Percentiles rank a stretch among this genome's conserved stretches.
Conservation (phyloP, 1,140 invertebrate genomes). For the Cydia fagiglandana region DNA sequence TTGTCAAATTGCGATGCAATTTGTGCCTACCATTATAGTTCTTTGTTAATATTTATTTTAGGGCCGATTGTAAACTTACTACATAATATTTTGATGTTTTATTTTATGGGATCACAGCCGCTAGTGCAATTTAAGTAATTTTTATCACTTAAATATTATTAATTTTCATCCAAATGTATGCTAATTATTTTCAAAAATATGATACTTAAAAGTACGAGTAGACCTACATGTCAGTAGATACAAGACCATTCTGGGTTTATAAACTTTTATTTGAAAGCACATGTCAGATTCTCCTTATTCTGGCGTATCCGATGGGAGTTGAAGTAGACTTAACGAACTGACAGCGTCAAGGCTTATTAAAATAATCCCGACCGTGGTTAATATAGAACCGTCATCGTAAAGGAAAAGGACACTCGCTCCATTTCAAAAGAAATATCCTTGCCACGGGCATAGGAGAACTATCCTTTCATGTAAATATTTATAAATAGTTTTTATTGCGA, state of each 20-base stretch:
- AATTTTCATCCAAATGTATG: too few species aligned
- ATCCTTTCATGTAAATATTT: background rate
- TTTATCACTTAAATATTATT: too few species aligned
- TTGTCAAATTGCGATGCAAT: too few species aligned
- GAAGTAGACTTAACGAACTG: constrained; percentile 18
- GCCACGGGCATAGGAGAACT: background rate
- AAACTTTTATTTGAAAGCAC: background rate
- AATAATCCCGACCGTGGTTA: constrained; percentile 7
- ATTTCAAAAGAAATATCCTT: constrained; percentile 6
- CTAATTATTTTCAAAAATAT: too few species aligned
- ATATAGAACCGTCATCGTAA: constrained; percentile 14
- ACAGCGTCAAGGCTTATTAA: constrained; percentile 9
- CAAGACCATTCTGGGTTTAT: background rate
- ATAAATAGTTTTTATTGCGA: constrained; percentile 4
- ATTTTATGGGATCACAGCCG: too few species aligned
- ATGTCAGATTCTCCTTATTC: background rate
- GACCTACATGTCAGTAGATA: too few species aligned
- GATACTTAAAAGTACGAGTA: too few species aligned
- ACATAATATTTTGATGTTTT: too few species aligned
- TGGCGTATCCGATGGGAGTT: constrained; percentile 3
- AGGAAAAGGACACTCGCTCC: constrained; percentile 1
- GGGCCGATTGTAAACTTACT: too few species aligned
- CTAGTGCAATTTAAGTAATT: too few species aligned
- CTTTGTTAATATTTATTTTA: too few species aligned
- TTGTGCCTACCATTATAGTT: too few species aligned